Conservation (phyloP, 2,797 vertebrate species). For the Alectoris magna region DNA sequence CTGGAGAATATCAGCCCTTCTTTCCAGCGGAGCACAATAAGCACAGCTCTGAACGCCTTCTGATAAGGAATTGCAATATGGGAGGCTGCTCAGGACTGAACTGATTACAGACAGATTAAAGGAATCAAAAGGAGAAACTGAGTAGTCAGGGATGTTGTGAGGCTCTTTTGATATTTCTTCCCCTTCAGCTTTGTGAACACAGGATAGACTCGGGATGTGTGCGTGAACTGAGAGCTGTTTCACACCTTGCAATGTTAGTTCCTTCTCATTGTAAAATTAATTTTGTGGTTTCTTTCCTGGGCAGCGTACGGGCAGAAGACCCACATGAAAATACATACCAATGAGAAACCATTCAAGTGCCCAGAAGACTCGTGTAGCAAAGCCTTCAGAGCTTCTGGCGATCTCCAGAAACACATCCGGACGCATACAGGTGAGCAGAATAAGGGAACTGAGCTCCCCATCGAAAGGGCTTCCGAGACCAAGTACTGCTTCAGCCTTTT, state of each 20-base stretch:
- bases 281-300: background rate
- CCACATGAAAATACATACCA: conserved; percentile 84
- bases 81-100: background rate
- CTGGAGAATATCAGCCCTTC: background rate
- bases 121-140: background rate
- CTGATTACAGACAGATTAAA: background rate
- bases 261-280: background rate
- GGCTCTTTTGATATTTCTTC: background rate
- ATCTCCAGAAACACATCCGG: conserved; percentile 86
- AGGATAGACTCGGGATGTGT: background rate
- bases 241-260: background rate
- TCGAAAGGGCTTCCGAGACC: background rate
- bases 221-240: background rate
- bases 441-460: background rate
- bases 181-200: background rate
- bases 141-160: background rate
- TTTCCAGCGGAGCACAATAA: background rate
- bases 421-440: conserved; percentile 82
- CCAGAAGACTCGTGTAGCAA: conserved; percentile 86
- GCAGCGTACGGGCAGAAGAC: conserved; percentile 84
- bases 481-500: background rate
- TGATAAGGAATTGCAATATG: background rate
- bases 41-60: background rate
- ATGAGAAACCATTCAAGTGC: conserved; percentile 87
- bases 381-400: conserved; percentile 88